Evolutionary conservation across 64 coral and sea anemone genomes (phyloP), one percentile per base, ranked within the genome.

Genomic region (Astreopora myriophthalma): DNA sequence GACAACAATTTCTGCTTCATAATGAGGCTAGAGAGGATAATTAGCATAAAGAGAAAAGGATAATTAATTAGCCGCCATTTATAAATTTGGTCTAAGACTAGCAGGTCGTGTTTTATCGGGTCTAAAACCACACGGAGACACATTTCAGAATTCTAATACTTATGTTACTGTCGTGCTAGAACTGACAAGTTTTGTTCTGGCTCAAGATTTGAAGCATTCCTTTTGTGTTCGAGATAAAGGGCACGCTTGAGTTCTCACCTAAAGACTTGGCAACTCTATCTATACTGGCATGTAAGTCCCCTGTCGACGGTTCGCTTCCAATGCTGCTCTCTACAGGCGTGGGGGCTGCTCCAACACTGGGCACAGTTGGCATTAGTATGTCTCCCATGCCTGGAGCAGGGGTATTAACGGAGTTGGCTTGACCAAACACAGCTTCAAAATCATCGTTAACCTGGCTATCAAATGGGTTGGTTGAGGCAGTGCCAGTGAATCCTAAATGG

Each of bases 401-500:
- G 37, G 20, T 36, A 12, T 63, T 31, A 22, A 65, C 57, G 14
- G 52, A 3, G 3, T 5, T 65, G 33, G 32, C 22, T 13, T 65
- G 30, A 83, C 79, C 79, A 37, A 83, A 83, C 2, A 83, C 79
- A 5, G 79, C 79, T 24, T 57, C 79, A 83, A 83, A 83, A 19
- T 83, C 57, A 34, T 83, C 79, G 36, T 83, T 34, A 28, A 20
- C 34, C 24, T 83, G 79, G 33, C 33, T 83, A 57, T 83, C 57
- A 83, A 83, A 83, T 64, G 79, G 79, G 79, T 83, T 83, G 35
- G 79, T 38, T 35, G 52, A 64, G 78, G 6, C 12, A 6, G 8
- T 23, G 3, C 79, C 26, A 31, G 32, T 35, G 24, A 83, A 65
- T 26, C 57, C 79, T 83, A 22, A 26, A 58, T 1, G 52, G 12